Evolutionary conservation across 2,113 vertebrate genomes (phyloP).

Genomic region (Chiloscyllium plagiosum): DNA sequence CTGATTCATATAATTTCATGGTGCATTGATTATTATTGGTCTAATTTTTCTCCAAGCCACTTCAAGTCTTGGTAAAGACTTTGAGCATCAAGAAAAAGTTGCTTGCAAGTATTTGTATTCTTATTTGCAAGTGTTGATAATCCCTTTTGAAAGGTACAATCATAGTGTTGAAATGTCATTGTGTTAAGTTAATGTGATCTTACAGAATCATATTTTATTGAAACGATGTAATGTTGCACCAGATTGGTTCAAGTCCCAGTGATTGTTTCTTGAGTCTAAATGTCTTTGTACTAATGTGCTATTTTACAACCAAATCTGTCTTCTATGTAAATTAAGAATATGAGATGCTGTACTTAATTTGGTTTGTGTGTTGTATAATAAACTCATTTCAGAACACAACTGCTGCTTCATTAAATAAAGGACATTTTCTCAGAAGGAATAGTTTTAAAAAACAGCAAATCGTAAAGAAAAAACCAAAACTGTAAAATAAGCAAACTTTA

Average conservation of each 20-base stretch:
- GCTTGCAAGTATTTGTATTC: background rate
- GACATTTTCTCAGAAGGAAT: background rate
- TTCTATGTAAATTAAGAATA: background rate
- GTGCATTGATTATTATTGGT: background rate
- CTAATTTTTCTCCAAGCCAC: background rate
- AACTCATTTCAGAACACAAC: background rate
- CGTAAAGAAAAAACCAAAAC: background rate
- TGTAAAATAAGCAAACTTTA: background rate
- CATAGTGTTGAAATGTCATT: background rate
- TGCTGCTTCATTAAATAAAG: background rate
- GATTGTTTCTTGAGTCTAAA: background rate
- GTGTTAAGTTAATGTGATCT: conserved; percentile 9
- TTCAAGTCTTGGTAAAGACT: background rate
- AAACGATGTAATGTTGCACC: background rate
- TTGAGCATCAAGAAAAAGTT: background rate
- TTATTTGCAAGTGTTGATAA: background rate
- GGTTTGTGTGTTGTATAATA: conserved; percentile 4
- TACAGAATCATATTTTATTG: background rate
- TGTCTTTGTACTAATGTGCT: background rate
- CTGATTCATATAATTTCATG: background rate
- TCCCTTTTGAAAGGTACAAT: background rate
- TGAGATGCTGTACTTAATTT: background rate
- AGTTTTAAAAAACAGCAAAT: background rate
- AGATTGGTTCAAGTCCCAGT: background rate
- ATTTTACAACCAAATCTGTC: background rate